phyloP scores from a whole-genome alignment of 2,888 invertebrate genomes.

The Hydrotaea cyrtoneurina region DNA sequence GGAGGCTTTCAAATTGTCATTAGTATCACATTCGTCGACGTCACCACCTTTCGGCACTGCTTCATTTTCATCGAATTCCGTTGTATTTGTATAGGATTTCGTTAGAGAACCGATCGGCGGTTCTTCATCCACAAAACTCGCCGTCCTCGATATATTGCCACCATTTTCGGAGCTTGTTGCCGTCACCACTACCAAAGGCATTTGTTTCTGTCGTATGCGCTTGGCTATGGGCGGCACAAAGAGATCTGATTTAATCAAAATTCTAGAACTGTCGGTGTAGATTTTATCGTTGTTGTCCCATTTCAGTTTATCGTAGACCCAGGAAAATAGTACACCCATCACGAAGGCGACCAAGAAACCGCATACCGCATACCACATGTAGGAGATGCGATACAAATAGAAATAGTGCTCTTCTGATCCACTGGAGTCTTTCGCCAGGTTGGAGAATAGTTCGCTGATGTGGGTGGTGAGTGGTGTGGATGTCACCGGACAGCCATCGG shows the following conservation, averaged over 20 bases:
- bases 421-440: neutral
- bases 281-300: constrained; percentile 75
- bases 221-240: constrained; percentile 83
- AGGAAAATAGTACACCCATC: constrained; percentile 82
- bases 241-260: constrained; percentile 82
- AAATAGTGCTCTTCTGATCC: constrained; percentile 71
- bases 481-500: constrained; percentile 82
- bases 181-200: constrained; percentile 76
- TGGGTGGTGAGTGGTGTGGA: constrained; percentile 65
- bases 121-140: constrained; percentile 63
- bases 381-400: constrained; percentile 83
- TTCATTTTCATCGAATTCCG: constrained; percentile 49
- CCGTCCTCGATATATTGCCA: constrained; percentile 62
- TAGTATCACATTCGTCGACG: neutral
- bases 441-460: constrained; percentile 67
- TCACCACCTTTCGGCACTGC: no score
- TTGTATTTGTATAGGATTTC: constrained; percentile 53
- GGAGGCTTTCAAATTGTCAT: neutral
- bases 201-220: constrained; percentile 78
- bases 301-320: constrained; percentile 77
- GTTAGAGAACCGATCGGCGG: neutral
- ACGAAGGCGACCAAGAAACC: constrained; percentile 82
- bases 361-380: constrained; percentile 86
- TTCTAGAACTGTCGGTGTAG: constrained; percentile 75
- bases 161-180: constrained; percentile 73